Evolutionary conservation across 2,888 invertebrate species (phyloP).

Genomic region (Tipula lateralis): DNA sequence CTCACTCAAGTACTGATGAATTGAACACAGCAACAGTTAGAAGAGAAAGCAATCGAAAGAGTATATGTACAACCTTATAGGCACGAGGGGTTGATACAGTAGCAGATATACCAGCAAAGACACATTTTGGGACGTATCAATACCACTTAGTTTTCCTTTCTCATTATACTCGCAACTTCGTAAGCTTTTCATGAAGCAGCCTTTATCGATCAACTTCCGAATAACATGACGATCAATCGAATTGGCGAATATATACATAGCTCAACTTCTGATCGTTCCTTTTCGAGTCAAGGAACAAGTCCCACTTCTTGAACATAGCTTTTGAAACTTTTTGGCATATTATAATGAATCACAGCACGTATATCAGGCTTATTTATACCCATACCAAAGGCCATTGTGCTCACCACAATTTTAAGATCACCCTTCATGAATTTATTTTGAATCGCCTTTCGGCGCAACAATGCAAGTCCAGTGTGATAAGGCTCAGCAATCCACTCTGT

Average conservation of each 20-base stretch:
- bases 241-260: constrained; percentile 79
- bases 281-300: constrained; percentile 68
- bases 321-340: constrained; percentile 82
- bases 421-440: constrained; percentile 88
- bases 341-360: constrained; percentile 91
- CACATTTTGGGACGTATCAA: no score
- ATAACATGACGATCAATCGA: constrained; percentile 81
- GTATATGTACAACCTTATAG: no score
- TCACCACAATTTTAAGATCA: constrained; percentile 80
- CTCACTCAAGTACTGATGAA: no score
- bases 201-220: constrained; percentile 78
- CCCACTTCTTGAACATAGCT: constrained; percentile 93
- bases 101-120: no score
- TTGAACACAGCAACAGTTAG: no score
- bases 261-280: constrained; percentile 76
- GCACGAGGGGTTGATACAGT: no score
- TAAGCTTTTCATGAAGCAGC: no score
- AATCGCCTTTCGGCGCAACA: constrained; percentile 72
- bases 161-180: no score
- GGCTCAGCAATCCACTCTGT: constrained; percentile 72
- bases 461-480: constrained; percentile 89
- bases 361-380: constrained; percentile 97
- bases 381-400: constrained; percentile 98
- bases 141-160: no score
- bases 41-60: no score